Evolutionary conservation across 2,113 vertebrate genomes (phyloP), one percentile per base, ranked within the genome.

Genomic region (Paracanthobrama guichenoti): DNA sequence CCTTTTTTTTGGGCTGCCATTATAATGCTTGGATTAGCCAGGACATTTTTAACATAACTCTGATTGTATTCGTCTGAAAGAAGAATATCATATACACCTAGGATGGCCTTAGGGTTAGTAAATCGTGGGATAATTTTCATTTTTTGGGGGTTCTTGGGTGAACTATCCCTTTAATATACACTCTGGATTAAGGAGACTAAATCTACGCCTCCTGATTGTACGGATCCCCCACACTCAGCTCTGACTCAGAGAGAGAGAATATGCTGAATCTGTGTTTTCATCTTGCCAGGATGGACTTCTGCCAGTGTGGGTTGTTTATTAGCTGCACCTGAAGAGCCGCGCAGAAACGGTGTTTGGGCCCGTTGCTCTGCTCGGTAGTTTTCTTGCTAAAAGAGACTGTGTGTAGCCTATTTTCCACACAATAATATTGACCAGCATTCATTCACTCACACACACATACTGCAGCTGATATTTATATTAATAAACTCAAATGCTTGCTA

Each of bases 271-370:
- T 24, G 24, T 22, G 42, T 59, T 44, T 67, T 31, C n/a, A n/a
- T 46, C 31, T 31, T 60, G 57, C 74, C 35, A 62, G 35, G 35
- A 57, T 39, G 67, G 42, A 73, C 46, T 28, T 48, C 77, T 64
- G 77, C 77, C 66, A 85, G 11, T 59, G 6, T 6, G 14, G 22
- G 67, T 16, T 62, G 53, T 79, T 62, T 69, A 84, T 78, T 53
- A 69, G 26, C 73, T 55, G 72, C 48, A 64, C 71, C 82, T 66
- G 57, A 66, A 31, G 44, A 31, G 67, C n/a, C 12, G 22, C 26
- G 66, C 46, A 71, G 73, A 28, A 35, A 55, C 73, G 55, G 73
- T 75, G 26, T 75, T 39, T 67, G 16, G 35, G 16, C 16, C 18
- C 16, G 2, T 75, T 55, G 5, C 18, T 35, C 50, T 55, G 28